These are phyloP conservation scores for Ecliptopera silaceata DNA, from an alignment of 2,888 invertebrate genomes.

Conservation along the genomic window DNA sequence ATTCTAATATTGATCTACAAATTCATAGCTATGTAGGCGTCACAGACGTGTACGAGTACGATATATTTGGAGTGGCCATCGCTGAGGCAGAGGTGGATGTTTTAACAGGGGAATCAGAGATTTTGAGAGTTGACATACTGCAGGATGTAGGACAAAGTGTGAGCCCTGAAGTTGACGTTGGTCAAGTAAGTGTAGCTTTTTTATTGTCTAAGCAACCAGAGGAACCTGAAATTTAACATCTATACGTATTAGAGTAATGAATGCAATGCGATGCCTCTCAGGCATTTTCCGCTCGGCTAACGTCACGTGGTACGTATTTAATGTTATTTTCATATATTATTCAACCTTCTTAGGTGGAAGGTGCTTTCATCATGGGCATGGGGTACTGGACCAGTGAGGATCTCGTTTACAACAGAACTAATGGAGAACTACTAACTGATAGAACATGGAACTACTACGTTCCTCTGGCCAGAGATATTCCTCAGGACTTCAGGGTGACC, in stretches of 20 bases:
- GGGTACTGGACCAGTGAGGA: conserved; percentile 91
- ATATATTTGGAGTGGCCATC: conserved; percentile 80
- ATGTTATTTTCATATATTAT: too few relatives aligned
- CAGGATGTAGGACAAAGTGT: conserved; percentile 86
- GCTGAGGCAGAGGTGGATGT: conserved; percentile 88
- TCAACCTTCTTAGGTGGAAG: conserved; percentile 79
- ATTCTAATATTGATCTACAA: conserved; percentile 54
- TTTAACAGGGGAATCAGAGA: conserved; percentile 86
- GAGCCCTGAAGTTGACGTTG: conserved; percentile 85
- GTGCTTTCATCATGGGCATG: conserved; percentile 88
- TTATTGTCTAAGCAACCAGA: too few relatives aligned
- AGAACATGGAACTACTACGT: conserved; percentile 91
- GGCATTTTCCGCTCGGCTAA: too few relatives aligned
- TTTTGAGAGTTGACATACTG: conserved; percentile 84
- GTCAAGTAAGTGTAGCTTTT: conserved; percentile 75
- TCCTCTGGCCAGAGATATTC: conserved; percentile 89
- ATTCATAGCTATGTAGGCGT: conserved; percentile 43
- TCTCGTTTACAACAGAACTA: conserved; percentile 83
- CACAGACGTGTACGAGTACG: conserved; percentile 43
- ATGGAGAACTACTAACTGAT: conserved; percentile 87
- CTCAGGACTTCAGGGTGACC: conserved; percentile 87
- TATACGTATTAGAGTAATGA: too few relatives aligned
- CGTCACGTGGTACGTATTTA: too few relatives aligned
- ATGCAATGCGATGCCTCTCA: too few relatives aligned
- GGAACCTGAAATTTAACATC: too few relatives aligned